phyloP scores from a whole-genome alignment of 2,797 vertebrate genomes.

The Rhynchotus rufescens region DNA sequence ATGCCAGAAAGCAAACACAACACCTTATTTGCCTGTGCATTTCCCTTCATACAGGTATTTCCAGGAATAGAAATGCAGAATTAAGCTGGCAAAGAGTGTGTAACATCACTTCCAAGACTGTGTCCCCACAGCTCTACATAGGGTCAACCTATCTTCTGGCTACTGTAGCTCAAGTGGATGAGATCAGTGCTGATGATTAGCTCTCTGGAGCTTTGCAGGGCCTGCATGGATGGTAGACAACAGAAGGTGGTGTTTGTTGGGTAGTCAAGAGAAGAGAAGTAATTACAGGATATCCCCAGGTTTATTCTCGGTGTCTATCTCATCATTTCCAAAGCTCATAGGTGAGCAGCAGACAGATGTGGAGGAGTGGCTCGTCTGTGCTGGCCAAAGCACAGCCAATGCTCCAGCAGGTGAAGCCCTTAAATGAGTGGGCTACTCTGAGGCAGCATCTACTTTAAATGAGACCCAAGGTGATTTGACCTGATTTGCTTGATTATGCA shows the following conservation, averaged over 20 bases:
- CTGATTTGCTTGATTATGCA: no score
- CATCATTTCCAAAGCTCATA: neutral
- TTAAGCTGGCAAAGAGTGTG: neutral
- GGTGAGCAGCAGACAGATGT: neutral
- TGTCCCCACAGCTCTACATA: neutral
- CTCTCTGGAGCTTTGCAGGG: neutral
- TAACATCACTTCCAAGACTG: neutral
- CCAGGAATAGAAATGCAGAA: neutral
- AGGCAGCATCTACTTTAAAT: neutral
- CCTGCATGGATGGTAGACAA: conserved; percentile 9
- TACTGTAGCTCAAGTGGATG: neutral
- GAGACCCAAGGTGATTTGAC: neutral
- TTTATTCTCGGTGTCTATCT: neutral
- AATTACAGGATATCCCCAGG: neutral
- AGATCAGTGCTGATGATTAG: neutral
- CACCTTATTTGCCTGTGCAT: neutral
- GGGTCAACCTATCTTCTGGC: neutral
- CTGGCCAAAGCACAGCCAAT: fast-evolving
- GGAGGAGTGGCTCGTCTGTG: neutral
- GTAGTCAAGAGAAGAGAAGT: neutral
- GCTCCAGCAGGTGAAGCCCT: neutral
- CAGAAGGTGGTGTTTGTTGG: conserved; percentile 17
- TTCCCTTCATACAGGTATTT: conserved; percentile 19
- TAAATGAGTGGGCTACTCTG: neutral
- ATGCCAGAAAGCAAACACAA: conserved; percentile 18